phyloP scores from a whole-genome alignment of 2,113 vertebrate species.

The Varanus salvator region DNA sequence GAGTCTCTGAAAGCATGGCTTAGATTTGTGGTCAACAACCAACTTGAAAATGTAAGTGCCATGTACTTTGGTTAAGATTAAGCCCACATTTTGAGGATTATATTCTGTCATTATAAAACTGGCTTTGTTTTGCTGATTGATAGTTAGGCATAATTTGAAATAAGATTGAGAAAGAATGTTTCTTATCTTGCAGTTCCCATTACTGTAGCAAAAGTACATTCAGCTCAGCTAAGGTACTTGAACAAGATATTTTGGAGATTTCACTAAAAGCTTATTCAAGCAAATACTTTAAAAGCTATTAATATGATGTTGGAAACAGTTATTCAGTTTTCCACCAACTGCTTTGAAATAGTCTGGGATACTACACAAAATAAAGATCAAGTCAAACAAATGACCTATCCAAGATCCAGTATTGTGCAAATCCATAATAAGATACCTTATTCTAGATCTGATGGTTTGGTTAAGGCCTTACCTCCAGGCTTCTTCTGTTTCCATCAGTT shows the following conservation, averaged over 20 bases:
- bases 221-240: not conserved
- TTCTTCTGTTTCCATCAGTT: slow-evolving; percentile 86
- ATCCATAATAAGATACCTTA: not conserved
- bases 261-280: not conserved
- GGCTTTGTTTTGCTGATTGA: not conserved
- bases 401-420: not conserved
- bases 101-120: not conserved
- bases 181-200: not conserved
- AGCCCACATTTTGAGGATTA: not conserved
- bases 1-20: not conserved
- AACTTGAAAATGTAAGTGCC: not conserved
- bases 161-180: not conserved
- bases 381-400: not conserved
- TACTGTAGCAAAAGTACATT: not conserved
- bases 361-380: not conserved
- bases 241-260: not conserved
- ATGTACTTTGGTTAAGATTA: not conserved
- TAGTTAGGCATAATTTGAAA: not conserved
- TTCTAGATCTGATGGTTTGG: slow-evolving; percentile 9
- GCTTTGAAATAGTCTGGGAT: not conserved
- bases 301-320: not conserved
- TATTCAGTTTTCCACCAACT: not conserved
- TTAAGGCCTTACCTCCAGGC: slow-evolving; percentile 75
- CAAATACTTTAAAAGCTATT: not conserved
- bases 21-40: not conserved